Evolutionary conservation across 2,797 vertebrate genomes (phyloP).

Genomic region (Falco rusticolus): DNA sequence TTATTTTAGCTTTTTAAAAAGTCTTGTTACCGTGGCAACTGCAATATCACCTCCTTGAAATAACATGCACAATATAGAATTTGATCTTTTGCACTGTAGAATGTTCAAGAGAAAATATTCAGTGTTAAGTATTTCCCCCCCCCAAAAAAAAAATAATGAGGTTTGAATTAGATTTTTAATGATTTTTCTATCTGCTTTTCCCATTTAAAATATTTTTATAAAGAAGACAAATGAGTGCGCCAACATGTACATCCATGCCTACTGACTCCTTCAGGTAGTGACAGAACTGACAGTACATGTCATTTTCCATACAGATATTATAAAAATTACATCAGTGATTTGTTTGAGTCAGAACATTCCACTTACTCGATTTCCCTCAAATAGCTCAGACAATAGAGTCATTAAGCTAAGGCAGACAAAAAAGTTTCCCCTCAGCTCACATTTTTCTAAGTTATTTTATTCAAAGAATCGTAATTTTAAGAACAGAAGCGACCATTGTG

Average conservation of each 20-base stretch:
- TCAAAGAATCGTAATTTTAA: not conserved
- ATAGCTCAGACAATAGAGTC: not conserved
- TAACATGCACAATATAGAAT: constrained; percentile 1
- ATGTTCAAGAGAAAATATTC: constrained; percentile 1
- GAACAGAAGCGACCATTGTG: not conserved
- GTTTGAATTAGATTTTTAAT: not conserved
- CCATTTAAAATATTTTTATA: constrained; percentile 5
- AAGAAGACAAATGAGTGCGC: not conserved
- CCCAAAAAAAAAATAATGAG: not conserved
- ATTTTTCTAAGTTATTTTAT: not conserved
- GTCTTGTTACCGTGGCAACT: constrained; percentile 16
- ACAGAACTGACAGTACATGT: not conserved
- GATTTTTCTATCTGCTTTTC: not conserved
- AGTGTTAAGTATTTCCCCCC: not conserved
- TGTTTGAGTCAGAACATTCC: not conserved
- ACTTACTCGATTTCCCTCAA: not conserved
- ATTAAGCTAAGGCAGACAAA: not conserved
- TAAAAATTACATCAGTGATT: not conserved
- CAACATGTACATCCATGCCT: not conserved
- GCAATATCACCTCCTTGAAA: constrained; percentile 39
- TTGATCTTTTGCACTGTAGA: constrained; percentile 43
- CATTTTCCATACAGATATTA: not conserved
- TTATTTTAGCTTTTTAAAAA: constrained; percentile 16
- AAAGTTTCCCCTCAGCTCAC: not conserved
- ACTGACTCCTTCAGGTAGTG: not conserved